Base-by-base conservation (phyloP, 2,888 invertebrate genomes). In the Drosophila subsilvestris region DNA sequence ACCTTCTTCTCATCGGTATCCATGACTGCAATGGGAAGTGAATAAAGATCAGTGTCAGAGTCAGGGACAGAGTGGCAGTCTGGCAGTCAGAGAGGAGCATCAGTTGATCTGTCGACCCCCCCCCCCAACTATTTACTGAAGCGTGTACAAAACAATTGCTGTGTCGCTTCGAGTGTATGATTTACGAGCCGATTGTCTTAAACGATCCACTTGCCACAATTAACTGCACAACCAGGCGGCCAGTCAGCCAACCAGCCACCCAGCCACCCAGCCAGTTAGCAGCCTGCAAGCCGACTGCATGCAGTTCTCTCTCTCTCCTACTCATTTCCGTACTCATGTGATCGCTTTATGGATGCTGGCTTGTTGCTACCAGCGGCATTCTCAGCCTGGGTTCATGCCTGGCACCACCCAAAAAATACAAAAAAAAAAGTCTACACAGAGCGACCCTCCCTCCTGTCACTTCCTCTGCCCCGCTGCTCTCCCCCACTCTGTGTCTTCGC, bases 201-300 rank as follows among this genome's bases (percentile, higher is more conserved):
- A 82, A 79, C 72, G 73, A 79, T 49, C 37, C 83, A 79, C 63
- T 74, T 84, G 70, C 74, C 63, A 55, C 53, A 80, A 79, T 77
- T 53, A 76, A 71, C 44, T 27, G 71, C 62, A 48, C n/a, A n/a
- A n/a, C 6, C 14, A 22, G 22, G 3, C 25, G 6, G 25, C 25
- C 6, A 25, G 25, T 4, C 6, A 25, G 25, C 1, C 6, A 25
- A 6, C 25, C 25, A 25, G 22, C 22, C 22, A 22, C 3, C 5
- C 22, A 22, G 22, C 5, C 22, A 22, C 1, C 22, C 3, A 22
- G 22, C 32, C 32, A 20, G 22, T 22, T 22, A 27, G 27, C 37
- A 27, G 27, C 37, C 37, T 37, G 37, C 22, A 20, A 20, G 20
- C 5, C 37, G 29, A 29, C 10, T 29, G 29, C 29, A 29, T 29